Base-by-base conservation (phyloP, 2,888 invertebrate species). In the Pseudococcus jackbeardsleyi region DNA sequence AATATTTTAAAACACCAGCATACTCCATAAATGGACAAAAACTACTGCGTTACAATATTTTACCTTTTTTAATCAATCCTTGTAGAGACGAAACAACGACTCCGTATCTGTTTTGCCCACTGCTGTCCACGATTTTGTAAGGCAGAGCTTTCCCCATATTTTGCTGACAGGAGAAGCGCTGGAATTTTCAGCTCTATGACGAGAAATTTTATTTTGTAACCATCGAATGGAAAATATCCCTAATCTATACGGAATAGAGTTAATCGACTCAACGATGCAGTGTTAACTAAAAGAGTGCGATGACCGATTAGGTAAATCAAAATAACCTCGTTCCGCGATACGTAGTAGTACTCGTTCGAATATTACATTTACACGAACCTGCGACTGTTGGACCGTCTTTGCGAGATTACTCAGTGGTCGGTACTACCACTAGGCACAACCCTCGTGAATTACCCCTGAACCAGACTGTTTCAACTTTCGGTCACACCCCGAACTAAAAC, bases 61-160 rank as follows among this genome's bases (percentile, higher is more conserved):
- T 90, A 91, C 91, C 91, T 93, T 95, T 95, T 89, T 93, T 92
- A 90, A 95, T 94, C 91, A 97, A 93, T 91, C 96, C 96, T 91
- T 95, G 95, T 84, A 97, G 92, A 22, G 96, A 95, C 79, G 93
- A 93, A 86, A 97, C 96, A 89, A 96, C 96, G 90, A 96, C 93
- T 90, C 96, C 96, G 92, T 96, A 96, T 91, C 95, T 95, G 91
- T 95, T 94, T 91, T 96, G 95, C 90, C 97, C 94, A 90, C 94
- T 94, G 90, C 95, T 93, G 92, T 96, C 96, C 90, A 95, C 95
- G 90, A 96, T 95, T 93, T 96, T 96, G 91, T 95, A 96, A 48
- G 96, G 95, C 88, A 72, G 46, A 12, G 88, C 85, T 77, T 85
- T 85, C 9, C 85, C 88, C 88, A 88, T 88, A 39, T n/a, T 42